A percentile compares a stretch with the other conserved stretches of the same genome.
These are phyloP conservation scores for Nilaparvata lugens DNA, from an alignment of 1,140 invertebrate species.

Conservation along the genomic window DNA sequence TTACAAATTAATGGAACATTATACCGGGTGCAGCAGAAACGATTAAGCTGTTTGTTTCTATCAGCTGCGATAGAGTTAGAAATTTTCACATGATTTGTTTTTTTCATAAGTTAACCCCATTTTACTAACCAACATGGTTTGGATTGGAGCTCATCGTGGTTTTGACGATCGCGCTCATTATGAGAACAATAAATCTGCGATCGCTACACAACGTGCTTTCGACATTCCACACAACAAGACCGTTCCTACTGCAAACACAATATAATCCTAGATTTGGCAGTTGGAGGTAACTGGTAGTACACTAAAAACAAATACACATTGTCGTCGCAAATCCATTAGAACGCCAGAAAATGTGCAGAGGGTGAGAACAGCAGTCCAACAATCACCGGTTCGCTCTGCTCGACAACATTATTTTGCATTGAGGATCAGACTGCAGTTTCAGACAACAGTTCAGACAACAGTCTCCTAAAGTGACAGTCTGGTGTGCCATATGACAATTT, in stretches of 20 bases:
- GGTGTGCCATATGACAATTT: neutral
- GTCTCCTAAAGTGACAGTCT: too few species aligned
- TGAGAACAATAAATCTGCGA: neutral
- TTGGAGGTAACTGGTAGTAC: neutral
- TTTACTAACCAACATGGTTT: neutral
- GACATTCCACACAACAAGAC: neutral
- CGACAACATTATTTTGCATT: too few species aligned
- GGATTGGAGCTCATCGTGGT: neutral
- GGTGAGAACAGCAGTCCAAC: too few species aligned
- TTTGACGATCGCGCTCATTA: neutral
- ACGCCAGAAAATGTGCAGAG: too few species aligned
- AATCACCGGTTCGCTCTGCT: neutral
- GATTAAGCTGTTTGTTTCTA: too few species aligned
- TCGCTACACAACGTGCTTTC: neutral
- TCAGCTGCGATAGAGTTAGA: too few species aligned
- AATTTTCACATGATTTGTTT: too few species aligned
- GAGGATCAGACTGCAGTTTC: neutral
- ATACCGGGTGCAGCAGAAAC: too few species aligned
- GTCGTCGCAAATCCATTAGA: too few species aligned
- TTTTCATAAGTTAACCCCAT: neutral
- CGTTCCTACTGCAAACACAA: neutral
- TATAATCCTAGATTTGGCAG: neutral
- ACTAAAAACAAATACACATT: neutral
- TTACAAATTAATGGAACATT: too few species aligned
- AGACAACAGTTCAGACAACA: neutral